Percentiles rank a stretch among this genome's conserved stretches.
Evolutionary conservation across 1,140 invertebrate species (phyloP).

Genomic region (Drosophila simulans): DNA sequence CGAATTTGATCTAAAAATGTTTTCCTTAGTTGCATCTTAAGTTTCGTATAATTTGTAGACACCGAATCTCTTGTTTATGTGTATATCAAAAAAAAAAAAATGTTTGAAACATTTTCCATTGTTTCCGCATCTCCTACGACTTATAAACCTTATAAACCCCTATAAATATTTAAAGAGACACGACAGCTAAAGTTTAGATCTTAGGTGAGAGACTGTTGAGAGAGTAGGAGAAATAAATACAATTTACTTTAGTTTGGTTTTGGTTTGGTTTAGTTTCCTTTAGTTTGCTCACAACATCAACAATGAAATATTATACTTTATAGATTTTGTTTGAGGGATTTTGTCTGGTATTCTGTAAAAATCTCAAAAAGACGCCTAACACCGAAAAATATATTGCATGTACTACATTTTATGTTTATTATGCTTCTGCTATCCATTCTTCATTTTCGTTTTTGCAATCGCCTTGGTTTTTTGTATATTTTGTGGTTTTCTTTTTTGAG

Average conservation of each 20-base stretch:
- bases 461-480: slow-evolving; percentile 17
- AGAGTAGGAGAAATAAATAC: slow-evolving; percentile 75
- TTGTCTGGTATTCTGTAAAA: slow-evolving; percentile 73
- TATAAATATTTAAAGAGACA: slow-evolving; percentile 73
- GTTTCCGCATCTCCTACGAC: slow-evolving; percentile 21
- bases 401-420: slow-evolving; percentile 72
- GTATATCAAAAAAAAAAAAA: slow-evolving; percentile 43
- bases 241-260: slow-evolving; percentile 52
- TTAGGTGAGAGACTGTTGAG: slow-evolving; percentile 65
- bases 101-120: slow-evolving; percentile 48
- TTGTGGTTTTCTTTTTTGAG: slow-evolving; percentile 27
- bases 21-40: slow-evolving; percentile 34
- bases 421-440: slow-evolving; percentile 41
- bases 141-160: slow-evolving; percentile 53
- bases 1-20: slow-evolving; percentile 73
- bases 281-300: slow-evolving; percentile 83
- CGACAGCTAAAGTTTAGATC: slow-evolving; percentile 74
- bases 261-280: slow-evolving; percentile 29
- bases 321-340: slow-evolving; percentile 51
- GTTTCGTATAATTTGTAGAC: slow-evolving; percentile 67
- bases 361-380: slow-evolving; percentile 85
- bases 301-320: slow-evolving; percentile 81
- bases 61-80: slow-evolving; percentile 52
- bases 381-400: slow-evolving; percentile 84
- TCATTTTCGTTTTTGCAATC: not conserved